Evolutionary conservation across 2,797 vertebrate species (phyloP).

Genomic region (Petrocephalus schoutedeni): DNA sequence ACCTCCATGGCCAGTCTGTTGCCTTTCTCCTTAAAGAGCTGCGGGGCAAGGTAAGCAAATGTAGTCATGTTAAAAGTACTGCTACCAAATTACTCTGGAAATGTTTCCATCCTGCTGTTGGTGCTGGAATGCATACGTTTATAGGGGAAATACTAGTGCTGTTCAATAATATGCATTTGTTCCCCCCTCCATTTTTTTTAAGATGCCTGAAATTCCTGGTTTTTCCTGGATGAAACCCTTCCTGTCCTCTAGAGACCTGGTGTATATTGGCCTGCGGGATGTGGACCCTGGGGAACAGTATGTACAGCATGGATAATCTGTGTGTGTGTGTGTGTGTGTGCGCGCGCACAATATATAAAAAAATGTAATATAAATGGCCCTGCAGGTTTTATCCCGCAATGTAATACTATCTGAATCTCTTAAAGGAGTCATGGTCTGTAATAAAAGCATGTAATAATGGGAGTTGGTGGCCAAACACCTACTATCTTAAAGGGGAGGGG

Average conservation of each 20-base stretch:
- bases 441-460: neutral
- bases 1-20: constrained; percentile 88
- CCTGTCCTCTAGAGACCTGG: constrained; percentile 77
- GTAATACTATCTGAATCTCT: neutral
- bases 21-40: constrained; percentile 92
- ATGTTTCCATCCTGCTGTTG: neutral
- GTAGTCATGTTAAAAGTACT: neutral
- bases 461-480: neutral
- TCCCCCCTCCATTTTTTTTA: neutral
- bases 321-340: neutral
- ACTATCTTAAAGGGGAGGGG: neutral
- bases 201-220: constrained; percentile 87
- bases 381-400: no score
- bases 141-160: neutral
- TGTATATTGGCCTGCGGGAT: constrained; percentile 89
- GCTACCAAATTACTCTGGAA: neutral
- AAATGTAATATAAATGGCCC: no score
- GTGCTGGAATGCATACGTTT: neutral
- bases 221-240: constrained; percentile 93
- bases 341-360: no score
- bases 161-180: neutral
- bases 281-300: constrained; percentile 93
- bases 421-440: neutral
- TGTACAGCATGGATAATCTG: constrained; percentile 44
- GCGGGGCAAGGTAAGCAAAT: constrained; percentile 78